Conservation (phyloP, 2,113 vertebrate genomes). For the Ceratotherium simum region DNA sequence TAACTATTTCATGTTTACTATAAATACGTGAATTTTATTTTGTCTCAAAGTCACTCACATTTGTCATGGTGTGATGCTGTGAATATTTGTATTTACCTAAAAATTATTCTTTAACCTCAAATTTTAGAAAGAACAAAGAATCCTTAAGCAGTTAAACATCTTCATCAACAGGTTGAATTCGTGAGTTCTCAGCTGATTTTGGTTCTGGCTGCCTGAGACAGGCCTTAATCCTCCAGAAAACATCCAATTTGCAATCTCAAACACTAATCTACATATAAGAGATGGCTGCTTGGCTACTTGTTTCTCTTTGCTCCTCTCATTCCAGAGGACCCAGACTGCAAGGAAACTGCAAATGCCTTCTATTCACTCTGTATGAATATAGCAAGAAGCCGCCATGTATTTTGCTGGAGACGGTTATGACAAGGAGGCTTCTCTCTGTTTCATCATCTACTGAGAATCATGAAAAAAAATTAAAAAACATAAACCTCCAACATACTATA, state of each 20-base stretch:
- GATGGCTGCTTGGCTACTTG: not conserved
- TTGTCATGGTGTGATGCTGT: not conserved
- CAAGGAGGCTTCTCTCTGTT: not conserved
- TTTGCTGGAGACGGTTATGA: not conserved
- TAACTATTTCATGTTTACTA: not conserved
- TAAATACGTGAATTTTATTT: not conserved
- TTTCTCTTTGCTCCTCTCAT: not conserved
- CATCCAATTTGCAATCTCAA: not conserved
- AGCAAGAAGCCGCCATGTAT: not conserved
- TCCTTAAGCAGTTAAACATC: not conserved
- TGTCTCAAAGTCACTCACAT: not conserved
- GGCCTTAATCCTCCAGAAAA: not conserved
- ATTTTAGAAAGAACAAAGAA: not conserved
- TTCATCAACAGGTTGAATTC: not conserved
- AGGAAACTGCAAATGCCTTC: not conserved
- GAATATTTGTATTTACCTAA: not conserved
- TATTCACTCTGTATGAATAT: not conserved
- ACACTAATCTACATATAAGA: not conserved
- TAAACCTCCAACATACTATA: not conserved
- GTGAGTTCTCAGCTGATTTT: not conserved
- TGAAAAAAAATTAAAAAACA: not conserved
- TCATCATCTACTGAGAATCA: not conserved
- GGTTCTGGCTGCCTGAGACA: not conserved
- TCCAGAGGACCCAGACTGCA: not conserved
- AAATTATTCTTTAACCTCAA: not conserved